A percentile compares a stretch with the other conserved stretches of the same genome.
phyloP scores from a whole-genome alignment of 2,888 invertebrate species.

The Agriotes lineatus region DNA sequence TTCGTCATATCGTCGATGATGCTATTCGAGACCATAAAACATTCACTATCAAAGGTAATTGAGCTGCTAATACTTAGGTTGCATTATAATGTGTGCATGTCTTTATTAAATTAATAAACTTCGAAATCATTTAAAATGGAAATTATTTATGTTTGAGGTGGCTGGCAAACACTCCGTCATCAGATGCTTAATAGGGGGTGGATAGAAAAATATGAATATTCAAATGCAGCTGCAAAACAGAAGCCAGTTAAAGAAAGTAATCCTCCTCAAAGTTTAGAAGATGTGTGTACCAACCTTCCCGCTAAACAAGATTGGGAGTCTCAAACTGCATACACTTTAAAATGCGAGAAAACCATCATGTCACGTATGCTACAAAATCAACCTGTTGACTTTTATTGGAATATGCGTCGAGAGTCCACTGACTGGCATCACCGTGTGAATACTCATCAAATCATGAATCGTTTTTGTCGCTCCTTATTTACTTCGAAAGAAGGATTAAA shows the following conservation, averaged over 20 bases:
- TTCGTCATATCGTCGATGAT: conserved; percentile 74
- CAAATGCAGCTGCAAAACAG: conserved; percentile 40
- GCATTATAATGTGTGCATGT: no score
- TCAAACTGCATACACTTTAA: conserved; percentile 68
- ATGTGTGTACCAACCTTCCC: conserved; percentile 63
- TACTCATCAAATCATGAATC: conserved; percentile 79
- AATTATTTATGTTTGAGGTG: conserved; percentile 66
- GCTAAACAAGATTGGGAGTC: conserved; percentile 63
- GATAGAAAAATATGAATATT: conserved; percentile 75
- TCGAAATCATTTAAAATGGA: no score
- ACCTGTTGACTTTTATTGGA: conserved; percentile 91
- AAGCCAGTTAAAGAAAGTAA: conserved; percentile 11
- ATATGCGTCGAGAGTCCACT: conserved; percentile 84
- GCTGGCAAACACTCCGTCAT: conserved; percentile 78
- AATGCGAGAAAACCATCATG: conserved; percentile 74
- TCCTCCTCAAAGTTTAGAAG: conserved; percentile 51
- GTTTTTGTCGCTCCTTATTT: conserved; percentile 88
- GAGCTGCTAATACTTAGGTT: no score
- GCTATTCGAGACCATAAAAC: conserved; percentile 76
- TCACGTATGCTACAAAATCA: conserved; percentile 84
- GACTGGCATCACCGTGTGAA: conserved; percentile 76
- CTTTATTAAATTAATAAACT: no score
- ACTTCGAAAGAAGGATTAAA: conserved; percentile 94
- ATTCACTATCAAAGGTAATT: conserved; percentile 75
- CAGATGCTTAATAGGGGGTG: conserved; percentile 80